Evolutionary conservation across 2,113 vertebrate species (phyloP), one percentile per base, ranked within the genome.

Genomic region (Festucalex cinctus): DNA sequence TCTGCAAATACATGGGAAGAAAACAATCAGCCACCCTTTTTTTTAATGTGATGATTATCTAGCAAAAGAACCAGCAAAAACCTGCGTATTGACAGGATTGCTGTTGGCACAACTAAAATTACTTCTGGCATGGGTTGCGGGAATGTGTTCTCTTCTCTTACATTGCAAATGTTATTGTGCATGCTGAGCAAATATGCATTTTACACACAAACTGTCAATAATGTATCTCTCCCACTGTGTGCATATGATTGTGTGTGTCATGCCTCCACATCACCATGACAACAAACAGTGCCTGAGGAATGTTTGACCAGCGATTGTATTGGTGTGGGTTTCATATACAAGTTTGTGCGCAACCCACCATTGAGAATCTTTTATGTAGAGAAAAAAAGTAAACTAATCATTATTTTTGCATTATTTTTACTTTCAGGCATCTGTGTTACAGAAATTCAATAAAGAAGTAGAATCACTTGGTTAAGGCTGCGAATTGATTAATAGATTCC

Each of bases 1-100:
- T 74, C 65, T 49, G 24, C 77, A 77, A 85, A 78, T 75, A 84
- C 83, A 89, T 83, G 68, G 86, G 81, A 85, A 76, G 61, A 48
- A 48, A 78, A 68, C 58, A 63, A 76, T 65, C 68, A 66, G 70
- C 69, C 63, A 28, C 44, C 76, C 68, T 85, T 83, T 81, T 32
- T 32, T 32, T 32, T 32, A 32, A 74, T 86, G 73, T 49, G 48
- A 71, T 76, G 83, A 88, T 85, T 84, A 85, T 70, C 69, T 76
- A 63, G 69, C 67, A 69, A 72, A 62, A 77, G 81, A 82, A 84
- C 82, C 83, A 77, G 70, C 4, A 17, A 14, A 44, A 44, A 78
- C 60, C 68, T 73, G 73, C 77, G 78, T 88, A 71, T 86, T 86
- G 84, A 84, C 85, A 77, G 69, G 74, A 70, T 77, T 84, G 76